Base-by-base conservation (phyloP, 2,888 invertebrate species). In the Iphiclides podalirius region DNA sequence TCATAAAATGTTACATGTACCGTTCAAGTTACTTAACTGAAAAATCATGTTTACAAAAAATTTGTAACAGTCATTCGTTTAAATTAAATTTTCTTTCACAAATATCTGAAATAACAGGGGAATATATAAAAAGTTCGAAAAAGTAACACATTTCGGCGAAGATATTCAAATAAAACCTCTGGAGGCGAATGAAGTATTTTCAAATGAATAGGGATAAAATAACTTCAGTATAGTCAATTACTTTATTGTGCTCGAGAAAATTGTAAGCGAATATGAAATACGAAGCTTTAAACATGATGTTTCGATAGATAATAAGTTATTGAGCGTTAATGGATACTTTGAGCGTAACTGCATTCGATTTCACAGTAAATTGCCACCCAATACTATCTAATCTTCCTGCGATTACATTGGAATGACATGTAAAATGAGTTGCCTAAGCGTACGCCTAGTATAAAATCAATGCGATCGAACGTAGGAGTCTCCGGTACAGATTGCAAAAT, bases 341-440 rank as follows among this genome's bases (percentile, higher is more conserved):
- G 26, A 23, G 40, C 12, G 26, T 16, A 15, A 40, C 15, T 40
- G 39, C 49, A 38, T 49, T 16, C 49, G 15, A 49, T 44, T 44
- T 49, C 43, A 49, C 38, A 43, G 43, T 49, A 38, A 38, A 44
- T 44, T 44, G 33, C 34, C 12, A 16, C 1, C 39, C 33, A 44
- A 49, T 28, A 26, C 39, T 35, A 33, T 43, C 49, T 44, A 49
- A 49, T 49, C 38, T 49, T 43, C 35, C 13, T 7, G 35, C 17
- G 38, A 49, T 49, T 49, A 43, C 49, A 39, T 49, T 33, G 49
- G 13, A 49, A 44, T 49, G 49, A 49, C 43, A 49, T 49, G 34
- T 44, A 49, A 39, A 43, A 49, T 43, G 41, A 37, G 17, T n/a
- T 31, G 28, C 42, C 15, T 23, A n/a, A 23, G 37, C 23, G 26